Conservation (phyloP, 2,113 vertebrate genomes). For the Morone chrysops region DNA sequence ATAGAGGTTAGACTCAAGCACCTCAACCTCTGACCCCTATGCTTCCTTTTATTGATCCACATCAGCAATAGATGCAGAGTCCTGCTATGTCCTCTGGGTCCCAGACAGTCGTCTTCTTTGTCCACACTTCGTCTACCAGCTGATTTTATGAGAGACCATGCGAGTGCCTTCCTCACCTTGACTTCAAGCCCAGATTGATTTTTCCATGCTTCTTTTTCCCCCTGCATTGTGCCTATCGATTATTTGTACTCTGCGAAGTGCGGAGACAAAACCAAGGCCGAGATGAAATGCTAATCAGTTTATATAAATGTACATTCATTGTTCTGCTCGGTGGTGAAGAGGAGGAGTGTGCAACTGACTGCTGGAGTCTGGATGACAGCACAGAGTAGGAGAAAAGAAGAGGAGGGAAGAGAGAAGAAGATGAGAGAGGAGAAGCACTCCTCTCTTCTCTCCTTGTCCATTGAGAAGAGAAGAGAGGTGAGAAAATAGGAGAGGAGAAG, state of each 20-base stretch:
- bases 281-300: constrained; percentile 66
- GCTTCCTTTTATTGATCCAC: constrained; percentile 26
- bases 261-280: constrained; percentile 34
- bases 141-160: constrained; percentile 48
- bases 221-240: constrained; percentile 68
- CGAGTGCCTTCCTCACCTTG: constrained; percentile 62
- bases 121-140: constrained; percentile 43
- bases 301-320: constrained; percentile 54
- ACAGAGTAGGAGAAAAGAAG: constrained; percentile 17
- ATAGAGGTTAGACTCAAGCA: background rate
- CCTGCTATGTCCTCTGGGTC: constrained; percentile 37
- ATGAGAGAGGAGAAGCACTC: background rate
- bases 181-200: constrained; percentile 63
- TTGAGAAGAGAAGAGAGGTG: background rate
- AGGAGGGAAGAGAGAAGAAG: constrained; percentile 4
- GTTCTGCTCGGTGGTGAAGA: constrained; percentile 37
- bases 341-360: constrained; percentile 32
- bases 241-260: constrained; percentile 33
- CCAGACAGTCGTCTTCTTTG: constrained; percentile 30
- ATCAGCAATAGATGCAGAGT: background rate
- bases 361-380: constrained; percentile 3
- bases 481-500: background rate
- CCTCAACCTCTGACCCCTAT: background rate
- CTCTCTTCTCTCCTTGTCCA: too few relatives aligned
- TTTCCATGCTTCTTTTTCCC: constrained; percentile 46